phyloP scores from a whole-genome alignment of 37 sponge, comb jelly and placozoan species.

The Mnemiopsis leidyi region DNA sequence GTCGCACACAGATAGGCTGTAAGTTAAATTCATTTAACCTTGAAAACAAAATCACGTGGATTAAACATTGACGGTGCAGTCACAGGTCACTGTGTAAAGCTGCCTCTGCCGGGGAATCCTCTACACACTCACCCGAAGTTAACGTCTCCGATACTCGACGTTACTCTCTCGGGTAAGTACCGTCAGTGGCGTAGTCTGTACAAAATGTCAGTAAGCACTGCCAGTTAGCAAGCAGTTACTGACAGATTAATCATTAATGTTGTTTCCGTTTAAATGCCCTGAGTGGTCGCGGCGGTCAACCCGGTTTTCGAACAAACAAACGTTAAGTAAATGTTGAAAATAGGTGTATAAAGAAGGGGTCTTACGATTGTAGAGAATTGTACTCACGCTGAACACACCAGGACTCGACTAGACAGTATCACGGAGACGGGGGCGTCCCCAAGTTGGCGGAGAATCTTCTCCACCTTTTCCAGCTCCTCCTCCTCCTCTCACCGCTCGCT shows the following conservation, averaged over 20 bases:
- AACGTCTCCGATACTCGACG: not conserved
- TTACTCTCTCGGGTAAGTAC: slow-evolving; percentile 27
- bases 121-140: not conserved
- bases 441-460: slow-evolving; percentile 41
- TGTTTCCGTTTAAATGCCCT: too few relatives aligned
- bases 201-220: too few relatives aligned
- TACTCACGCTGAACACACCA: not conserved
- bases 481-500: slow-evolving; percentile 30
- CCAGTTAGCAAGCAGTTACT: too few relatives aligned
- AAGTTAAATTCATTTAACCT: too few relatives aligned
- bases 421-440: not conserved
- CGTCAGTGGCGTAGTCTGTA: too few relatives aligned
- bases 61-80: not conserved
- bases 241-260: too few relatives aligned
- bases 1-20: too few relatives aligned
- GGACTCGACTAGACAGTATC: slow-evolving; percentile 47
- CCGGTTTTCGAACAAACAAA: too few relatives aligned
- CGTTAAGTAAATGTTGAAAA: too few relatives aligned
- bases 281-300: too few relatives aligned
- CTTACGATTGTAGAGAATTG: too few relatives aligned
- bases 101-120: slow-evolving; percentile 31
- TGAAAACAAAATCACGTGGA: not conserved
- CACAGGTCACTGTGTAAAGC: slow-evolving; percentile 20
- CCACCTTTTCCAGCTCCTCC: slow-evolving; percentile 36
- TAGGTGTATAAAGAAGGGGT: too few relatives aligned